Base-by-base conservation (phyloP, 1,140 invertebrate genomes). In the Macrotrachela quadricornifera region DNA sequence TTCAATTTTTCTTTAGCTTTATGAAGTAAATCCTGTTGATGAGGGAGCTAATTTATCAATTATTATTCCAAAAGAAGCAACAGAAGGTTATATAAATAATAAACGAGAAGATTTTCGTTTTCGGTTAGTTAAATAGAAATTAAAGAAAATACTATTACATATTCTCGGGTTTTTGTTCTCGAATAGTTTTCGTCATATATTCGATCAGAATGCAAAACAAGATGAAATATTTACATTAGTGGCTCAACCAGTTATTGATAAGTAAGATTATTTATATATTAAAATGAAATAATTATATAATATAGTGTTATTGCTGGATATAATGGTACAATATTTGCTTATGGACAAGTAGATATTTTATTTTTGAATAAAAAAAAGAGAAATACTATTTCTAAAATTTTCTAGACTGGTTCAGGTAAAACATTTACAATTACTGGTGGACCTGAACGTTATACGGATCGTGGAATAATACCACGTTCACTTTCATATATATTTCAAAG, bases 391-490 rank as follows among this genome's bases (percentile, higher is more conserved):
- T 21, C 17, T 38, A 4, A 46, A 39, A 11, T 55, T 49, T 37
- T 56, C 21, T 30, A 71, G 67, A 71, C 70, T 51, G 69, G 70
- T 1, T 70, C 68, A 62, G 70, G 70, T 10, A 71, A 71, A 59
- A 71, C 70, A 10, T 71, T 69, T 52, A 71, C 70, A n/a, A 70
- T 71, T 46, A 71, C 69, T 15, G 70, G 70, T 39, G 69, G 69
- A 15, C 63, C 67, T 9, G 67, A 70, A 50, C 56, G 60, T 48
- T 70, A 67, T 50, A 49, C 56, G 3, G 67, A 70, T 56, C 54
- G 70, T 50, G 70, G 70, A 43, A 70, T 72, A 41, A 71, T 71
- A 46, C 68, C 68, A 18, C 59, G 69, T 51, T 62, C 62, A 43
- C 56, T 72, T 30, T 66, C 68, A 3, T 71, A 71, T 55, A 63